phyloP scores from a whole-genome alignment of 2,888 invertebrate genomes.

The Unio delphinus region DNA sequence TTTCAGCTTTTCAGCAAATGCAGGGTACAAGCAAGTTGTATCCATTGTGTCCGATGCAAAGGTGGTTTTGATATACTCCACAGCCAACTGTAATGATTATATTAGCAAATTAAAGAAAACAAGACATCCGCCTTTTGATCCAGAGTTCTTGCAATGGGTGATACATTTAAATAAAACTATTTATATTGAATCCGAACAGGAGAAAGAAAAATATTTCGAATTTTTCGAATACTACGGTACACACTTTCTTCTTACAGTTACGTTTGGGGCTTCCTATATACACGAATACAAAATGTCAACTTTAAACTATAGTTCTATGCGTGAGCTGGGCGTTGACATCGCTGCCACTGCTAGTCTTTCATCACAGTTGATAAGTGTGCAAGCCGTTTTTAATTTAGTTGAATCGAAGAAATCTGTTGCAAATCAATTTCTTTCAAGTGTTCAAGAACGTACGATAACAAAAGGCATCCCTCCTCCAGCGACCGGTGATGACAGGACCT shows the following conservation, averaged over 20 bases:
- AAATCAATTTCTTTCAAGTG: slow-evolving; percentile 9
- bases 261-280: slow-evolving; percentile 24
- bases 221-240: slow-evolving; percentile 24
- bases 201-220: slow-evolving; percentile 2
- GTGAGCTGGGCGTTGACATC: slow-evolving; percentile 9
- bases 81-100: slow-evolving; percentile 24
- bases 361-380: slow-evolving; percentile 4
- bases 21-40: slow-evolving; percentile 10
- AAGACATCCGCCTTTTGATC: slow-evolving; percentile 10
- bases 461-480: slow-evolving; percentile 18
- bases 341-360: slow-evolving; percentile 21
- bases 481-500: slow-evolving; percentile 13
- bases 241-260: slow-evolving; percentile 16
- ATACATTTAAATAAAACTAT: slow-evolving; percentile 6
- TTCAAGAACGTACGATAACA: slow-evolving; percentile 15
- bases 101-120: slow-evolving; percentile 13
- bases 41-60: slow-evolving; percentile 15
- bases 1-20: slow-evolving; percentile 17
- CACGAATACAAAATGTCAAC: slow-evolving; percentile 21
- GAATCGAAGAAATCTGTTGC: slow-evolving; percentile 5
- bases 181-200: neutral
- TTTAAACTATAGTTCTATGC: slow-evolving; percentile 4
- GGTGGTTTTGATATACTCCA: slow-evolving; percentile 16
- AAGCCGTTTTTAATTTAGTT: slow-evolving; percentile 6
- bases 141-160: slow-evolving; percentile 16